Base-by-base conservation (phyloP, 2,797 vertebrate species). In the Sebastes alutus region DNA sequence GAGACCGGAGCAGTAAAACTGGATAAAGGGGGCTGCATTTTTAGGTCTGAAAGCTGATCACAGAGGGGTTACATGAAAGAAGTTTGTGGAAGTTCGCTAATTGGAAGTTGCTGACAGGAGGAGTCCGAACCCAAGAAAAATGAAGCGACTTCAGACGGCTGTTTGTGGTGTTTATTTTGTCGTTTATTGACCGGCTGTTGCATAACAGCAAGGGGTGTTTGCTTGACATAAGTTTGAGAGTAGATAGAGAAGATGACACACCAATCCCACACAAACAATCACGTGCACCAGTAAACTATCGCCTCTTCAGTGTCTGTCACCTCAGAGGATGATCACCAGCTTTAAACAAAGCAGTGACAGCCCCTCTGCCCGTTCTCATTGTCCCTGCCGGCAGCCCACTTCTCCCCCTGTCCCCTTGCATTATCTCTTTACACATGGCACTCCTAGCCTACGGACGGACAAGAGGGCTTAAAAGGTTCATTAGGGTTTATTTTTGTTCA, bases 401-500 rank as follows among this genome's bases (percentile, higher is more conserved):
- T 94, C 89, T 92, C 91, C 85, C 88, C 71, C 84, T 94, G 93
- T 95, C 92, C 89, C 64, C 67, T 91, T 83, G 75, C 87, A 93
- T 95, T 93, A 93, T 85, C 75, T 81, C 85, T 85, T 82, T 77
- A 72, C 81, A 86, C 87, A 77, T 80, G 80, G 83, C 54, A 66
- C 75, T 79, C 76, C 60, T 77, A 54, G 85, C 93, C 88, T 38
- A 68, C 25, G 78, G 88, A 89, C 29, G 80, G 80, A 92, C 86
- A 89, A 66, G 77, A 86, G 83, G 89, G 84, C 92, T 91, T 91
- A 94, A 95, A 94, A 94, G 93, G 88, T 95, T 95, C 90, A 94
- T 95, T 94, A 94, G 87, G 85, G 92, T 94, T 93, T 94, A 95
- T 95, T 94, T 95, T 92, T 92, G 93, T 93, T 88, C 89, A 86